Conservation (phyloP, 2,113 vertebrate genomes). For the Empidonax traillii region DNA sequence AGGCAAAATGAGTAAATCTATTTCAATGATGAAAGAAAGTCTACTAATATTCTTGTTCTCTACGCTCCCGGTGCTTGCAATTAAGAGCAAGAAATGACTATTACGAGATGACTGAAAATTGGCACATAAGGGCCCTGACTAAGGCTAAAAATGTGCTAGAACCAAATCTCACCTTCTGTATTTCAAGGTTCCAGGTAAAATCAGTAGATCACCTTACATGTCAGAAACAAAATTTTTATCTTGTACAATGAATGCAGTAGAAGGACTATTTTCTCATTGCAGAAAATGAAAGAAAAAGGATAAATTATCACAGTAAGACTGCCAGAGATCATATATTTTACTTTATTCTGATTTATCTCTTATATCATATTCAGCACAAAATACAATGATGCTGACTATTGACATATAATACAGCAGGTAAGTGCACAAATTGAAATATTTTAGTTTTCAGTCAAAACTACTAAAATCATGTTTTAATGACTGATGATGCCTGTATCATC, state of each 20-base stretch:
- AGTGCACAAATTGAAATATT: neutral
- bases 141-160: neutral
- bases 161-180: neutral
- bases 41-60: neutral
- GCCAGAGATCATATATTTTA: neutral
- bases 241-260: neutral
- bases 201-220: neutral
- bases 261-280: neutral
- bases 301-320: neutral
- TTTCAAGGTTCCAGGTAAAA: neutral
- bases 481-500: neutral
- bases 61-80: neutral
- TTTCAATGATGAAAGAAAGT: neutral
- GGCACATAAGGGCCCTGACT: neutral
- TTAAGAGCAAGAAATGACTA: neutral
- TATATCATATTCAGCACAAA: conserved; percentile 3
- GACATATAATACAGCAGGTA: neutral
- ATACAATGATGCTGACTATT: neutral
- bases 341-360: neutral
- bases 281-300: neutral
- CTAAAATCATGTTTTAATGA: neutral
- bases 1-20: neutral
- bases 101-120: neutral
- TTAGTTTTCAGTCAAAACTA: neutral
- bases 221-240: neutral